Conservation (phyloP, 2,113 vertebrate species). For the Crotalus tigris region DNA sequence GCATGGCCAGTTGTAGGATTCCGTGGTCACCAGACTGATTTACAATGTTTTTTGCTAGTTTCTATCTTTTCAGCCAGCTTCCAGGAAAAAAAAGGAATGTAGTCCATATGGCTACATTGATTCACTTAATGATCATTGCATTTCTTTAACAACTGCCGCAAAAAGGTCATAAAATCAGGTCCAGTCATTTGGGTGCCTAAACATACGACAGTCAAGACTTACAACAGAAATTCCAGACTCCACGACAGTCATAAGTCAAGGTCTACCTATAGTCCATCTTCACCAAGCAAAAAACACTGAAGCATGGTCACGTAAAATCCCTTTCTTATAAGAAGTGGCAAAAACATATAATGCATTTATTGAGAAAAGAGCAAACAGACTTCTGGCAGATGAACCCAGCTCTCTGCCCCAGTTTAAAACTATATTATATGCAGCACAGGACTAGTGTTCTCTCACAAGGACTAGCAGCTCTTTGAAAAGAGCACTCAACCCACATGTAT, state of each 20-base stretch:
- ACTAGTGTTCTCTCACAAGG: not conserved
- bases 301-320: not conserved
- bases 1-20: not conserved
- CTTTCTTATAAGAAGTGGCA: not conserved
- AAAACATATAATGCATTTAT: not conserved
- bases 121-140: not conserved
- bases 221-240: not conserved
- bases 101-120: not conserved
- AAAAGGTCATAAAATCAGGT: not conserved
- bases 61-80: not conserved
- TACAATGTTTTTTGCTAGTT: not conserved
- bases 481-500: not conserved
- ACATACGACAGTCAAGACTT: not conserved
- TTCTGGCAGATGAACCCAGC: not conserved
- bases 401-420: not conserved
- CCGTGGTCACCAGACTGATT: not conserved
- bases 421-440: not conserved
- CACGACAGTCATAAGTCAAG: not conserved
- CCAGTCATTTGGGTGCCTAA: not conserved
- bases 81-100: not conserved
- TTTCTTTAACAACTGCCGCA: not conserved
- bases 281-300: not conserved
- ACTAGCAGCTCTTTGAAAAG: not conserved
- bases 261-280: not conserved
- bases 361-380: not conserved